Evolutionary conservation across 2,113 vertebrate genomes (phyloP).

Genomic region (Nanorana parkeri): DNA sequence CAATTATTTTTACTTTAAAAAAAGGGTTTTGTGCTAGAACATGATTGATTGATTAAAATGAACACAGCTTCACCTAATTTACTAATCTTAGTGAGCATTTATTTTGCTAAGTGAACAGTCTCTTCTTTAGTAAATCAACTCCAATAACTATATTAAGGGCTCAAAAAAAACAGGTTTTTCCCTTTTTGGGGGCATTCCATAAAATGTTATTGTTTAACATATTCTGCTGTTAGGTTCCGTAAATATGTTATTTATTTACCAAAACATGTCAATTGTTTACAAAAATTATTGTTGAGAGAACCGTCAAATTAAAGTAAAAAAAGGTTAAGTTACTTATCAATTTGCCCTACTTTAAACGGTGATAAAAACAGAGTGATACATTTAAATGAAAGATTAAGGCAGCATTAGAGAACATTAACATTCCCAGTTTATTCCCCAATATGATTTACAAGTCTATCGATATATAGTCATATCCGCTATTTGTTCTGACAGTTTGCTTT

Average conservation of each 20-base stretch:
- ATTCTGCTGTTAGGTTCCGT: too few species aligned
- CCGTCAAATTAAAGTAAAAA: not conserved
- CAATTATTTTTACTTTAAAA: too few species aligned
- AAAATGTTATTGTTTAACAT: too few species aligned
- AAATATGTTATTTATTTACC: not conserved
- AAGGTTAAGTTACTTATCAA: not conserved
- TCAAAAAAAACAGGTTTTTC: too few species aligned
- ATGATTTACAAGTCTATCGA: constrained; percentile 28
- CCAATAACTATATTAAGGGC: too few species aligned
- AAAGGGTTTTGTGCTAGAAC: too few species aligned
- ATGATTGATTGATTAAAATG: too few species aligned
- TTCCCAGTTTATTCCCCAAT: not conserved
- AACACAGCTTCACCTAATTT: too few species aligned
- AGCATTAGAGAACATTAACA: not conserved
- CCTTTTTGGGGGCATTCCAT: too few species aligned
- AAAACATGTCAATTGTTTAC: not conserved
- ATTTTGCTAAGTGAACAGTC: too few species aligned
- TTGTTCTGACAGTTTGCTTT: constrained; percentile 40
- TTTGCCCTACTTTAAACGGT: not conserved
- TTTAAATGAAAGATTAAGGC: not conserved
- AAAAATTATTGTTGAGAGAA: not conserved
- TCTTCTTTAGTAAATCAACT: too few species aligned
- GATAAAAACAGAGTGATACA: not conserved
- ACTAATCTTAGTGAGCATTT: too few species aligned
- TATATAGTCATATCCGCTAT: constrained; percentile 1